Conservation (phyloP, 2,888 invertebrate species). For the Cantharis lateralis region DNA sequence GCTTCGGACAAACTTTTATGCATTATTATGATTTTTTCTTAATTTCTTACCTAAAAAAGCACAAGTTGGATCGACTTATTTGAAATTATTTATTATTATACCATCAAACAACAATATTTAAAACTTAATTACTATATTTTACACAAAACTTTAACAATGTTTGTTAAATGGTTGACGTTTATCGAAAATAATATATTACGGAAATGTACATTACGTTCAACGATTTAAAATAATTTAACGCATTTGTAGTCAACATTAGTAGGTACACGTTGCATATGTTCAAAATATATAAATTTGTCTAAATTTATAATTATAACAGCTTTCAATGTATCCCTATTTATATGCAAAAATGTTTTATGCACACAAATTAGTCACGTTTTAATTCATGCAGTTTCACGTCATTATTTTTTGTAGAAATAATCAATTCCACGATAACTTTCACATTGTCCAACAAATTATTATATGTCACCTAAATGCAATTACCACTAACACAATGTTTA, state of each 20-base stretch:
- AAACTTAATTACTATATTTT: background rate
- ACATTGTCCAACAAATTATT: background rate
- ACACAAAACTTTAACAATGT: slow-evolving; percentile 1
- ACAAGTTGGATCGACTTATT: background rate
- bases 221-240: background rate
- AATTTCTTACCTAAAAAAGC: background rate
- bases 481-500: slow-evolving; percentile 22
- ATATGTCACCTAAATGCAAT: slow-evolving; percentile 14
- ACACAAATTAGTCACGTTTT: slow-evolving; percentile 7
- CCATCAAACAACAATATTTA: background rate
- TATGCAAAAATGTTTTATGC: slow-evolving; percentile 16
- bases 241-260: background rate
- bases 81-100: slow-evolving; percentile 2
- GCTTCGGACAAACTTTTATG: background rate
- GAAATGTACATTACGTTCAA: background rate
- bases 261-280: background rate
- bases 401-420: background rate
- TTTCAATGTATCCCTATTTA: slow-evolving; percentile 10
- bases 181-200: background rate
- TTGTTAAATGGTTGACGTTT: background rate
- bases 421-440: background rate
- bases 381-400: background rate
- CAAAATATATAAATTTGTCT: slow-evolving; percentile 2
- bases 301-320: slow-evolving; percentile 11
- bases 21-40: background rate